Evolutionary conservation across 2,888 invertebrate genomes (phyloP), one percentile per base, ranked within the genome.

Genomic region (Anaspis maculata): DNA sequence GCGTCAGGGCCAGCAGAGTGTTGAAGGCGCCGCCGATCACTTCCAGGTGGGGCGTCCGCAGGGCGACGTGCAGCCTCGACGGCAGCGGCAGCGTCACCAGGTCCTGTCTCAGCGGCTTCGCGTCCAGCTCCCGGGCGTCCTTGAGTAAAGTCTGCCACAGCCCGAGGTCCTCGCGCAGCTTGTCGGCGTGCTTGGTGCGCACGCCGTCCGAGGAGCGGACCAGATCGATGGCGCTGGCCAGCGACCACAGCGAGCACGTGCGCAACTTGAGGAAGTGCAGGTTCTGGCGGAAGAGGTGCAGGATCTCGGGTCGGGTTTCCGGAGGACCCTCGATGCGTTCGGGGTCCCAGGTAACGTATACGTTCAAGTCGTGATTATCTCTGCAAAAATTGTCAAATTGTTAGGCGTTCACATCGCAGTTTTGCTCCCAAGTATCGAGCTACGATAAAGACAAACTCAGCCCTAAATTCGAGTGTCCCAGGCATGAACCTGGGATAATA

Each of bases 331-430:
- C 43, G 62, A 70, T 34, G 48, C 63, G 33, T 54, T 65, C 70
- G 0, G 80, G 78, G 49, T 85, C 81, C 77, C 78, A 85, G 46
- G 73, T 74, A 6, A 77, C 69, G 52, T 82, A 76, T 4, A 83
- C 79, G 39, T 72, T 70, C 14, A 86, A 67, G 62, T 90, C 88
- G 24, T 87, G 74, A 66, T 89, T 89, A 66, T 89, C 87, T 27
- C 74, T 74, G 25, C 19, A 9, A n/a, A n/a, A n/a, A n/a, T n/a
- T n/a, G n/a, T n/a, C n/a, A n/a, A n/a, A n/a, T n/a, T n/a, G n/a
- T n/a, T n/a, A n/a, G n/a, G n/a, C n/a, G n/a, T n/a, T n/a, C n/a
- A n/a, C n/a, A n/a, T n/a, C n/a, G n/a, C n/a, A n/a, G n/a, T n/a
- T n/a, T n/a, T n/a, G n/a, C n/a, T n/a, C n/a, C n/a, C n/a, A n/a